phyloP scores from a whole-genome alignment of 2,797 vertebrate genomes.

The Pagetopsis macropterus region DNA sequence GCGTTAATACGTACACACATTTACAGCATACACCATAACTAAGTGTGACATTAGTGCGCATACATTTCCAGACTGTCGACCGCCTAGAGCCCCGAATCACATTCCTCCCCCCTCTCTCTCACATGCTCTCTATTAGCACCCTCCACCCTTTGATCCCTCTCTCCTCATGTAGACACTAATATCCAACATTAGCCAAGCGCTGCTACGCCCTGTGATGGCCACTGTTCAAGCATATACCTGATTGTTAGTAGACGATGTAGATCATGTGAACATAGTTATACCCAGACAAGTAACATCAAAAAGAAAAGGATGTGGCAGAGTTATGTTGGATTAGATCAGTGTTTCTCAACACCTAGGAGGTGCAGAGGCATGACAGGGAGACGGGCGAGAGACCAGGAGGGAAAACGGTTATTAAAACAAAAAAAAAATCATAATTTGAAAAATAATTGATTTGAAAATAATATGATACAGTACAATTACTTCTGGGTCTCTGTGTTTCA shows the following conservation, averaged over 20 bases:
- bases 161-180: constrained; percentile 63
- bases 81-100: constrained; percentile 27
- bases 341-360: too few relatives aligned
- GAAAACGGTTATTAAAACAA: too few relatives aligned
- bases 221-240: constrained; percentile 14
- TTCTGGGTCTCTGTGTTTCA: too few relatives aligned
- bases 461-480: too few relatives aligned
- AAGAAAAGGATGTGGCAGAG: not conserved
- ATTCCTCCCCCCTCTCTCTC: constrained; percentile 52
- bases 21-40: constrained; percentile 14
- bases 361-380: too few relatives aligned
- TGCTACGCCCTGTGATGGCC: constrained; percentile 2
- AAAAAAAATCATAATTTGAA: too few relatives aligned
- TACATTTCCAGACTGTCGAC: constrained; percentile 28
- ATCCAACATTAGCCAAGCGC: constrained; percentile 36
- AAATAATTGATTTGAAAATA: too few relatives aligned
- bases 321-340: not conserved
- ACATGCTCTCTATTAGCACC: constrained; percentile 68
- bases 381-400: too few relatives aligned
- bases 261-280: constrained; percentile 32
- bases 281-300: constrained; percentile 1
- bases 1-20: constrained; percentile 19
- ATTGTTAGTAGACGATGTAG: constrained; percentile 6
- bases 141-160: constrained; percentile 55
- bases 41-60: constrained; percentile 30